Evolutionary conservation across 2,888 invertebrate genomes (phyloP).

Genomic region (Heliconius charithonia): DNA sequence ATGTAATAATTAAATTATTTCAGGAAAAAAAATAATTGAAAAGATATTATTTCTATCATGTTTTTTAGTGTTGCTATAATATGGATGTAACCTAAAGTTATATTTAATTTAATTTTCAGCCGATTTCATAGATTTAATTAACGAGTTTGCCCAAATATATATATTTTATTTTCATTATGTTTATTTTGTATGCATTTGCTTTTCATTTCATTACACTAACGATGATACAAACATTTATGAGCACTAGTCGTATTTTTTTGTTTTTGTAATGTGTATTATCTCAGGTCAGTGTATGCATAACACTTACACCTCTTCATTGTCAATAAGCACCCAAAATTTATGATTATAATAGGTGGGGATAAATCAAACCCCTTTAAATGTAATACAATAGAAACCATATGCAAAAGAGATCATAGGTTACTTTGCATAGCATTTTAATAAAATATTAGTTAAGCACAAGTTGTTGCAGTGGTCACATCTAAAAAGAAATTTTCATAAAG

Average conservation of each 20-base stretch:
- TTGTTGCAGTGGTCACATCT: constrained; percentile 62
- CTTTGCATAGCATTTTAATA: constrained; percentile 57
- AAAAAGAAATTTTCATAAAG: neutral
- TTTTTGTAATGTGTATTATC: constrained; percentile 7
- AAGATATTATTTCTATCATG: no score
- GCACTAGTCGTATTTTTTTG: neutral
- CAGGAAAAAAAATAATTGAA: no score
- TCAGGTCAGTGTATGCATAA: constrained; percentile 36
- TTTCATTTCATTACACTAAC: no score
- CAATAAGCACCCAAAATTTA: constrained; percentile 40
- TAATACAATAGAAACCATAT: constrained; percentile 66
- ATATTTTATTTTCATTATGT: no score
- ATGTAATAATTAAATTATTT: no score
- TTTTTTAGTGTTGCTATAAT: no score
- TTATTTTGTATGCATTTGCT: no score
- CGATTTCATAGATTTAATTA: no score
- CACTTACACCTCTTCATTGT: constrained; percentile 36
- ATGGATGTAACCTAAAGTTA: no score
- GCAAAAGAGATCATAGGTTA: constrained; percentile 60
- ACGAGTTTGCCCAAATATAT: no score
- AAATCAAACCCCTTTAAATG: constrained; percentile 59
- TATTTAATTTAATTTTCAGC: no score
- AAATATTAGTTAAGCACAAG: constrained; percentile 66
- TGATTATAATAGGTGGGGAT: constrained; percentile 62
- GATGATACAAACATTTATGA: no score